Base-by-base conservation (phyloP, 2,797 vertebrate species). In the Enteromius unitaeniatus region DNA sequence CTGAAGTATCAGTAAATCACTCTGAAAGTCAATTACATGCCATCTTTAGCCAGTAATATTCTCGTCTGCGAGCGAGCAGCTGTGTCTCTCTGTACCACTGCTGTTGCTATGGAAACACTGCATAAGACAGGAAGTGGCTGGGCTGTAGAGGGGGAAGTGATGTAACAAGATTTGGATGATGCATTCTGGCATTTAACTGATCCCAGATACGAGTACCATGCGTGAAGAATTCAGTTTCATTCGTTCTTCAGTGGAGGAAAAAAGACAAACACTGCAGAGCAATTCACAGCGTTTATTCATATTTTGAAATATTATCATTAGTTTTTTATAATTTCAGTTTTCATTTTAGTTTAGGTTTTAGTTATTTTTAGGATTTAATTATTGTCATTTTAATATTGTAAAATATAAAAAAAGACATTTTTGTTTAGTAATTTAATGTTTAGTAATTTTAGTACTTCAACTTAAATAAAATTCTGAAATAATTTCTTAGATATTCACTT, bases 101-200 rank as follows among this genome's bases (percentile, higher is more conserved):
- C 60, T 67, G 77, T 78, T 78, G 77, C 77, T 49, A 78, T 49
- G 47, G 78, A 68, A 79, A 79, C 47, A 26, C 62, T 23, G 42
- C 19, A 65, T 49, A 3, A 65, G 60, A 78, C 42, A 49, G 78
- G 78, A 79, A 79, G 64, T 68, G 47, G 11, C 28, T n/a, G 45
- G 28, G 28, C 31, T 17, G 15, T 28, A 17, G 53, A 34, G 45
- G 26, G 8, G 64, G 78, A 79, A 79, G 78, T 79, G 78, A 79
- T 79, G 78, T 40, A 53, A 68, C 4, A 1, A 15, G 19, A 34
- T 67, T 65, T 34, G 8, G 28, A 79, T 21, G 40, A 15, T 40
- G 65, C 21, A 68, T 34, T 42, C 21, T 14, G 8, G 42, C 23
- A 72, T 70, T 70, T 70, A 60, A 26, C 55, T 4, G 53, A 55